Evolutionary conservation across 2,797 vertebrate genomes (phyloP).

Genomic region (Rachycentron canadum): DNA sequence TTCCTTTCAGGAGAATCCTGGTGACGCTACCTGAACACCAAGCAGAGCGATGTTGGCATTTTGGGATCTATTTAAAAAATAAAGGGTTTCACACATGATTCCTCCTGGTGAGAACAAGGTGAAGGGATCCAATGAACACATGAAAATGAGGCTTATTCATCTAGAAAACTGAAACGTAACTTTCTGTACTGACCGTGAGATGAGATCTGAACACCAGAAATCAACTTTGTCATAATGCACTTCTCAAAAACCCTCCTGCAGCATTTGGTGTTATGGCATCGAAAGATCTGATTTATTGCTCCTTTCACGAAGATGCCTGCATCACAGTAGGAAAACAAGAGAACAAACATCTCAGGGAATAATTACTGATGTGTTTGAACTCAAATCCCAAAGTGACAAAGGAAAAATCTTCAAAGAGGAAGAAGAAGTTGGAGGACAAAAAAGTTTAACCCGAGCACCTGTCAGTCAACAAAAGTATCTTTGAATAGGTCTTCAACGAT

Average conservation of each 20-base stretch:
- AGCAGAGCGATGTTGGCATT: neutral
- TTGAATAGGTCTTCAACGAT: slow-evolving; percentile 17
- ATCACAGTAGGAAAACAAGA: neutral
- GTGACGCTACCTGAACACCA: too few relatives aligned
- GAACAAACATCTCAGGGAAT: slow-evolving; percentile 2
- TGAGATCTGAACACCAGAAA: slow-evolving; percentile 6
- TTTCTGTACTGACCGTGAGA: slow-evolving; percentile 6
- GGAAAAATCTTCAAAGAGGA: slow-evolving; percentile 11
- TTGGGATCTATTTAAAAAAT: neutral
- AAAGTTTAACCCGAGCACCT: slow-evolving; percentile 15
- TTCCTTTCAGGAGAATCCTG: too few relatives aligned
- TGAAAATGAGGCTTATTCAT: neutral
- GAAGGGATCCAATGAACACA: too few relatives aligned
- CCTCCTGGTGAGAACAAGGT: too few relatives aligned
- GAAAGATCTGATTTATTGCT: neutral
- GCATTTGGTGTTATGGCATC: neutral
- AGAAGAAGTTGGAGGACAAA: slow-evolving; percentile 11
- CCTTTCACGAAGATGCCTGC: neutral
- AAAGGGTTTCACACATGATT: neutral
- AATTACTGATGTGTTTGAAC: neutral
- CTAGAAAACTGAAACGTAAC: slow-evolving; percentile 4
- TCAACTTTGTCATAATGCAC: neutral
- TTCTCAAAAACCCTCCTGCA: neutral
- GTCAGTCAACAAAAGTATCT: slow-evolving; percentile 11
- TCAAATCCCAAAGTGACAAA: neutral